phyloP scores from a whole-genome alignment of 2,888 invertebrate species.

The Branchellion lobata region DNA sequence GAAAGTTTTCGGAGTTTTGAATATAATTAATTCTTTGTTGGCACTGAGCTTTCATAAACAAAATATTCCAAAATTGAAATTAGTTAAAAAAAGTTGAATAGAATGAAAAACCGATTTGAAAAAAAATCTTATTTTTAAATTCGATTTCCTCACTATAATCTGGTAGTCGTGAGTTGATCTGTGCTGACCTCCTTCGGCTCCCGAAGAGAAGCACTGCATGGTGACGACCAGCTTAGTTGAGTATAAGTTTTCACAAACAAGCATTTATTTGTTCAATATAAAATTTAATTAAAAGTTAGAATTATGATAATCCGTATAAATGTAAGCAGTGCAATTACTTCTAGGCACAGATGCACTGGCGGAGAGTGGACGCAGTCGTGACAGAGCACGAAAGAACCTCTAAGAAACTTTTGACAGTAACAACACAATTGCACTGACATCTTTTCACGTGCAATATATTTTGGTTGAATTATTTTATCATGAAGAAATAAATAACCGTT shows the following conservation, averaged over 20 bases:
- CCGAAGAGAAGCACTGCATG: conserved; percentile 82
- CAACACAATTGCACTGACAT: conserved; percentile 16
- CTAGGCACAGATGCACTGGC: neutral
- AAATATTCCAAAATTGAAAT: neutral
- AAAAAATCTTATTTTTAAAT: too few relatives aligned
- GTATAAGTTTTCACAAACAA: neutral
- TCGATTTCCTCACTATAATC: too few relatives aligned
- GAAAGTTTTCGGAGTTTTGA: conserved; percentile 54
- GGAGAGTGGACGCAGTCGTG: neutral
- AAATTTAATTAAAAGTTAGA: neutral
- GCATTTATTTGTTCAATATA: neutral
- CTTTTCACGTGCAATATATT: neutral
- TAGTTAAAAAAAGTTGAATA: too few relatives aligned
- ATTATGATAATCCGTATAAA: neutral
- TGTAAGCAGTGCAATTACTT: neutral
- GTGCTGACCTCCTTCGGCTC: conserved; percentile 88
- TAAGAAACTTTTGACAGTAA: conserved; percentile 13
- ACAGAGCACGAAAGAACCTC: neutral
- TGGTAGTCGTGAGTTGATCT: conserved; percentile 87
- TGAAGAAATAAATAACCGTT: too few relatives aligned
- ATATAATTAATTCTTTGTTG: neutral
- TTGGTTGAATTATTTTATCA: neutral
- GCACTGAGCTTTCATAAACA: neutral
- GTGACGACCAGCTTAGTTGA: too few relatives aligned
- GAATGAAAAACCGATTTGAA: too few relatives aligned